Evolutionary conservation across 2,888 invertebrate genomes (phyloP).

Genomic region (Luperina nickerlii): DNA sequence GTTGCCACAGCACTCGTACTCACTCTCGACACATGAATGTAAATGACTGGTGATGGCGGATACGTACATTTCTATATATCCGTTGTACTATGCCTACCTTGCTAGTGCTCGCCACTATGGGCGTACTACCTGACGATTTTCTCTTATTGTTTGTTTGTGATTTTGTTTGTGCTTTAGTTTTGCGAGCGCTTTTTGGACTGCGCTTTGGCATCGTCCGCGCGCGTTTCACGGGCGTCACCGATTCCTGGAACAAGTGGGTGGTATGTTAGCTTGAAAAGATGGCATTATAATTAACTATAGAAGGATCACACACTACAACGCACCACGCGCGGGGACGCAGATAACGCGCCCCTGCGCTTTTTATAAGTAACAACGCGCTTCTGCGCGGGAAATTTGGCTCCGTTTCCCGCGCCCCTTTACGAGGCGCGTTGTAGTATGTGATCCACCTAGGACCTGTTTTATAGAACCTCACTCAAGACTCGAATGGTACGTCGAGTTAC

Average conservation of each 20-base stretch:
- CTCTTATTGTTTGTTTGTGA: constrained; percentile 77
- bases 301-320: no score
- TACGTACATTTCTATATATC: constrained; percentile 91
- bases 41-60: constrained; percentile 86
- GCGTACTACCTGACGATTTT: constrained; percentile 87
- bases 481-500: neutral
- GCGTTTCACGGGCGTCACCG: constrained; percentile 82
- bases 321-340: no score
- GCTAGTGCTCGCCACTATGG: constrained; percentile 85
- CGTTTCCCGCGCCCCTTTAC: no score
- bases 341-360: no score
- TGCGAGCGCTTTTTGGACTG: constrained; percentile 82
- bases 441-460: neutral
- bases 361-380: no score
- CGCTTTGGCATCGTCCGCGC: constrained; percentile 83
- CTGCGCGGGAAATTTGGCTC: no score
- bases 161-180: constrained; percentile 76
- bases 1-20: constrained; percentile 70
- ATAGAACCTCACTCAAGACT: neutral
- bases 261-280: constrained; percentile 12
- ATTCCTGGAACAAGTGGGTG: constrained; percentile 73
- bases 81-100: constrained; percentile 91
- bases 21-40: constrained; percentile 82
- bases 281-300: neutral
- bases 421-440: no score